These are phyloP conservation scores for Onthophagus taurus DNA, from an alignment of 1,140 invertebrate species.

Conservation along the genomic window DNA sequence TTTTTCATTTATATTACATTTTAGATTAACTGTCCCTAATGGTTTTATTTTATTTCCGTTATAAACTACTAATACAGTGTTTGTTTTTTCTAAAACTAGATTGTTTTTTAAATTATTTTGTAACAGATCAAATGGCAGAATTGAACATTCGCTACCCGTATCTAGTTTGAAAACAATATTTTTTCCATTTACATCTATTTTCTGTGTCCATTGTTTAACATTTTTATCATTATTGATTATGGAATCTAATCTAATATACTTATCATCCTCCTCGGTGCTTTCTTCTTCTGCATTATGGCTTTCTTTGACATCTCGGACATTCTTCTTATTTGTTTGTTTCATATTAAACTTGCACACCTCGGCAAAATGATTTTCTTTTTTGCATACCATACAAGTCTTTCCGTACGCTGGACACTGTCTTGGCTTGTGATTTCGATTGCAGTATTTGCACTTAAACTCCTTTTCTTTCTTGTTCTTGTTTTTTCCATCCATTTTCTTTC, in stretches of 20 bases:
- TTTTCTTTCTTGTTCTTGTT: no score
- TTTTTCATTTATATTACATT: conserved; percentile 5
- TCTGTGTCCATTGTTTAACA: no score
- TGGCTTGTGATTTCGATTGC: no score
- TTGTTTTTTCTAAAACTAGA: background rate
- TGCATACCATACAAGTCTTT: no score
- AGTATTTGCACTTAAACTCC: no score
- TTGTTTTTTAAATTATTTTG: background rate
- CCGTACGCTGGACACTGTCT: no score
- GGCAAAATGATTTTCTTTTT: conserved; percentile 6
- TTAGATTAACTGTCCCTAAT: conserved; percentile 5
- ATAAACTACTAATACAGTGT: conserved; percentile 11
- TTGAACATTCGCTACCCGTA: background rate
- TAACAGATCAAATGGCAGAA: background rate
- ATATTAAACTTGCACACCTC: background rate
- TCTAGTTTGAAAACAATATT: conserved; percentile 3
- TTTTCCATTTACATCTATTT: conserved; percentile 1
- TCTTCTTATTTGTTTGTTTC: conserved; percentile 1
- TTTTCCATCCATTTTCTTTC: no score
- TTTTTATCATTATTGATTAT: background rate
- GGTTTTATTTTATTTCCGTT: conserved; percentile 13
- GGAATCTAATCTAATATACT: background rate
- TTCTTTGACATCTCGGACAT: background rate
- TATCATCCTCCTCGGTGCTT: background rate
- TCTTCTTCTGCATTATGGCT: background rate